These are phyloP conservation scores for Conus ventricosus DNA, from an alignment of 1,140 invertebrate genomes.

Conservation along the genomic window DNA sequence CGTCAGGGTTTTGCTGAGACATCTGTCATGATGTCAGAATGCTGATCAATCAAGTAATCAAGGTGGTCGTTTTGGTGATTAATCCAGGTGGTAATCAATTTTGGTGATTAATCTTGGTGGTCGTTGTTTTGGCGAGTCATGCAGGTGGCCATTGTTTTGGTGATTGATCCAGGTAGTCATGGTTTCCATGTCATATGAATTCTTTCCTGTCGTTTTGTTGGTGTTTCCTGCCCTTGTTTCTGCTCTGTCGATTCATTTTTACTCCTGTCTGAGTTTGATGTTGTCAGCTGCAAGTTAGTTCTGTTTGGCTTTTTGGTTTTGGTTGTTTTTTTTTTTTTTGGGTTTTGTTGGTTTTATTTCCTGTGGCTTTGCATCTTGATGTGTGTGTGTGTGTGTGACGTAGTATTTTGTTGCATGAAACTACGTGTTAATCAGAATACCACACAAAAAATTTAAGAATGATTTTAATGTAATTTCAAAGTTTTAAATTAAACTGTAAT, in stretches of 20 bases:
- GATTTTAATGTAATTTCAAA: no score
- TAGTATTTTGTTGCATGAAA: background rate
- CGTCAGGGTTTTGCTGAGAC: background rate
- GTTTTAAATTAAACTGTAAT: no score
- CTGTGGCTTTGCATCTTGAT: background rate
- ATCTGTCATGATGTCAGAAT: background rate
- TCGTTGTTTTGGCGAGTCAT: background rate
- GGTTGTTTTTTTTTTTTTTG: background rate
- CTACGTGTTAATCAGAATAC: background rate
- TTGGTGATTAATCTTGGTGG: background rate
- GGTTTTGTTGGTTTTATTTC: background rate
- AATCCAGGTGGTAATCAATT: no score
- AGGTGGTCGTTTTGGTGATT: no score
- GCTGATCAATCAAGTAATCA: no score
- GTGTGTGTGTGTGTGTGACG: background rate
- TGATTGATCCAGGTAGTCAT: background rate
- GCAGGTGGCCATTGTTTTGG: background rate
- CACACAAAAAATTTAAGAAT: no score
- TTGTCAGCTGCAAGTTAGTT: background rate
- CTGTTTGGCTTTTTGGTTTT: background rate
- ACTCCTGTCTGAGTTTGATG: constrained; percentile 10
- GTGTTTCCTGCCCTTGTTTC: background rate
- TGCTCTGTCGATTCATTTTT: background rate
- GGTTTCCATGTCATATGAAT: background rate
- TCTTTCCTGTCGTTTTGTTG: constrained; percentile 6